Evolutionary conservation across 2,113 vertebrate species (phyloP), one percentile per base, ranked within the genome.

Genomic region (Tamias sibiricus): DNA sequence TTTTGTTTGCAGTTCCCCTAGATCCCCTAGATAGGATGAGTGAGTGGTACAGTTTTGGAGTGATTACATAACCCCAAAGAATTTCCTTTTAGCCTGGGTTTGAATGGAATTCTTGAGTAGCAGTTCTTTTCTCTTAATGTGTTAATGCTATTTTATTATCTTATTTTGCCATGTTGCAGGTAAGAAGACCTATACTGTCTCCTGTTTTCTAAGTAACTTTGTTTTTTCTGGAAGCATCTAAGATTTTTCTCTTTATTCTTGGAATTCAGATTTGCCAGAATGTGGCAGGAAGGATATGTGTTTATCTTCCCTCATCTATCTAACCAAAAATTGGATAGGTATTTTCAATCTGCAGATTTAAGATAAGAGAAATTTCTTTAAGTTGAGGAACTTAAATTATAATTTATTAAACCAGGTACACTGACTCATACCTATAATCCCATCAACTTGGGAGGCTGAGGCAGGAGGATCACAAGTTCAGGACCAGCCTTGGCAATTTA

Each of bases 301-400:
- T 74, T 20, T 83, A n/a, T 77, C 42, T 91, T 93, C 94, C 88
- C 44, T 91, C 11, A 81, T 75, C 26, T 79, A 59, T 82, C 12
- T 77, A 76, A 85, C 13, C n/a, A 85, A 1, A 69, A 90, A 87
- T 83, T 95, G 91, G 24, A 28, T 82, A 47, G 28, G 14, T 19
- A 66, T 77, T 95, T 97, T 95, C 49, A 79, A 1, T 75, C 47
- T 83, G n/a, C 42, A 90, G n/a, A 71, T 57, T 90, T 40, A 95
- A 74, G 28, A 30, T 92, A 54, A 75, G 26, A 74, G 75, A 90
- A 83, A 83, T 32, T 59, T 85, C 59, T 89, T 85, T 64, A 86
- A 54, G 30, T 81, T 88, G 52, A 85, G 28, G 9, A 76, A 80
- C 37, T 57, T 90, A 71, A 74, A 76, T 13, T 76, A 52, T 81